Base-by-base conservation (phyloP, 1,140 invertebrate species). In the Drosophila willistoni region DNA sequence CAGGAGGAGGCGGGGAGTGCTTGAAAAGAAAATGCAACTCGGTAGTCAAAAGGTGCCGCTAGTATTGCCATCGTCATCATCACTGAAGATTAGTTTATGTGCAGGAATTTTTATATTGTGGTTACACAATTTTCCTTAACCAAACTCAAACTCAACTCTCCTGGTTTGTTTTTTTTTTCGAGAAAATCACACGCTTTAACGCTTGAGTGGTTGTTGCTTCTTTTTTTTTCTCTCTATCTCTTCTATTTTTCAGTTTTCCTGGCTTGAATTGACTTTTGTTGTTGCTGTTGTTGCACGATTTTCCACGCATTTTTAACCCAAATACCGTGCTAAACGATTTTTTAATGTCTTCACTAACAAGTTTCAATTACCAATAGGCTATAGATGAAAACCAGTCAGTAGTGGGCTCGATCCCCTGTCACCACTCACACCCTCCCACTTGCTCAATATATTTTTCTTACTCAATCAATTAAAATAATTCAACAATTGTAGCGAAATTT, bases 301-400 rank as follows among this genome's bases (percentile, higher is more conserved):
- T 86, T 89, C 84, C 80, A 90, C 84, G 84, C 84, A 89, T 89
- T 89, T 89, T 89, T 89, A 89, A 89, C 84, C 84, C 71, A 89
- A 89, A 89, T 89, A 75, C 84, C 84, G 85, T 42, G 81, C 84
- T 84, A 89, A 89, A 89, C 80, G 84, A 87, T 89, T 89, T 89
- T 89, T 85, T 89, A 89, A 89, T 89, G 85, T 89, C 84, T 89
- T 86, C 72, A 86, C 83, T 89, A 89, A 89, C 84, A 89, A 89
- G 84, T 89, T 89, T 89, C 84, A 84, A 89, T 89, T 89, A 89
- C 84, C 84, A 80, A 89, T 74, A 73, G 77, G 70, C 76, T 64
- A 75, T 25, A 75, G 76, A 87, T 70, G 68, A 73, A 89, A 83
- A 80, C 80, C 64, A 77, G 86, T 81, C 79, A 25, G 22, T 25